Percentiles rank a stretch among this genome's conserved stretches.
Evolutionary conservation across 2,797 vertebrate genomes (phyloP).

Genomic region (Sandelia bainsii): DNA sequence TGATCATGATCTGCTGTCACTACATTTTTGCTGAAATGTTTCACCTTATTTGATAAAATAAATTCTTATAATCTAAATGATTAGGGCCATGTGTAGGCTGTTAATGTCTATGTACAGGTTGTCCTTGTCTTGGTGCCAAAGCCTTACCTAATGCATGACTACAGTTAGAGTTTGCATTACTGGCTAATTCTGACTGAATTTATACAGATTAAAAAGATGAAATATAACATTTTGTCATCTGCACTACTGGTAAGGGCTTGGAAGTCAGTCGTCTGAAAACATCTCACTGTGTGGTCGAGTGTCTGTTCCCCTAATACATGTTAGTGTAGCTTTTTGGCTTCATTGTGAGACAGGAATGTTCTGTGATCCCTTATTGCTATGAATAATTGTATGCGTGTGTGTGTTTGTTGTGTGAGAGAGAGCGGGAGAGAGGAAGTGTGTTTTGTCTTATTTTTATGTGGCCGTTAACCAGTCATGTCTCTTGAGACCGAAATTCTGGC

Average conservation of each 20-base stretch:
- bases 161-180: conserved; percentile 10
- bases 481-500: conserved; percentile 22
- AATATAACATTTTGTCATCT: conserved; percentile 28
- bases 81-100: conserved; percentile 4
- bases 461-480: conserved; percentile 15
- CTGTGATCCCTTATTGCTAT: conserved; percentile 18
- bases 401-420: background rate
- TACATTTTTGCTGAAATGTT: conserved; percentile 2
- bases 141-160: conserved; percentile 45
- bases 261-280: conserved; percentile 35
- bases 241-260: conserved; percentile 18
- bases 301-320: conserved; percentile 11
- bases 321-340: conserved; percentile 1
- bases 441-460: conserved; percentile 11
- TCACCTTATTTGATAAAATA: conserved; percentile 17
- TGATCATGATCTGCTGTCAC: background rate
- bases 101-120: conserved; percentile 27
- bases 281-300: conserved; percentile 37
- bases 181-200: conserved; percentile 20
- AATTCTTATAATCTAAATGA: conserved; percentile 20
- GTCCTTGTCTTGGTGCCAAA: conserved; percentile 28
- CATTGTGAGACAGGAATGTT: background rate
- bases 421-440: background rate
- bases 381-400: conserved; percentile 21
- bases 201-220: conserved; percentile 7